Evolutionary conservation across 2,888 invertebrate species (phyloP), one percentile per base, ranked within the genome.

Genomic region (Mayetiola destructor): DNA sequence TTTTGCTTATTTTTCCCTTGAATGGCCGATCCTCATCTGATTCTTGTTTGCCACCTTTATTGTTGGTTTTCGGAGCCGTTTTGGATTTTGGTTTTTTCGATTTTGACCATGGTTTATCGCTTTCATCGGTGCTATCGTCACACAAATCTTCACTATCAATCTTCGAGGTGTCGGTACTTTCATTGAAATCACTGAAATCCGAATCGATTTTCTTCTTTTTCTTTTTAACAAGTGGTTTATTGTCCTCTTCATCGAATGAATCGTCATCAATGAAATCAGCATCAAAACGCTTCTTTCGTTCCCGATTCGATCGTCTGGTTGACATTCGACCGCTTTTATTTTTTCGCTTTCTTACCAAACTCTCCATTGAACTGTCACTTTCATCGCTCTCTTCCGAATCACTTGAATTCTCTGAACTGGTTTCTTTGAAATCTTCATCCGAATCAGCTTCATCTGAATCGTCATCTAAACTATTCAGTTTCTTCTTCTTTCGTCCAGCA

Each of bases 361-460:
- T 67, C 37, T 75, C 76, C 42, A 75, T 66, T 14, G 72, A 74
- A n/a, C 76, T 72, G 53, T 75, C 76, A 37, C 76, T 79, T 23
- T 80, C 81, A 9, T 18, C 32, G 10, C 78, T 79, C 2, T 76
- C 76, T 1, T 75, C 77, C 16, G 70, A 64, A 3, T 69, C 68
- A 61, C 68, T 67, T 59, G 71, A 85, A 79, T 84, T 84, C n/a
- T n/a, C n/a, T 0, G 85, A 82, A 40, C 89, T 70, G 0, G 69
- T 88, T 67, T 89, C 88, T 67, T 93, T 94, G 71, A 94, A 94
- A 69, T 93, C 93, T 66, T 93, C 93, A 1, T 86, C 88, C 58
- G 79, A 82, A 69, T 89, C 86, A 58, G 79, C 82, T 62, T 89
- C 87, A 66, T 87, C 85, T 39, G 86, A 87, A 42, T 82, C 81